Evolutionary conservation across 2,797 vertebrate species (phyloP), one percentile per base, ranked within the genome.

Genomic region (Geotrypetes seraphini): DNA sequence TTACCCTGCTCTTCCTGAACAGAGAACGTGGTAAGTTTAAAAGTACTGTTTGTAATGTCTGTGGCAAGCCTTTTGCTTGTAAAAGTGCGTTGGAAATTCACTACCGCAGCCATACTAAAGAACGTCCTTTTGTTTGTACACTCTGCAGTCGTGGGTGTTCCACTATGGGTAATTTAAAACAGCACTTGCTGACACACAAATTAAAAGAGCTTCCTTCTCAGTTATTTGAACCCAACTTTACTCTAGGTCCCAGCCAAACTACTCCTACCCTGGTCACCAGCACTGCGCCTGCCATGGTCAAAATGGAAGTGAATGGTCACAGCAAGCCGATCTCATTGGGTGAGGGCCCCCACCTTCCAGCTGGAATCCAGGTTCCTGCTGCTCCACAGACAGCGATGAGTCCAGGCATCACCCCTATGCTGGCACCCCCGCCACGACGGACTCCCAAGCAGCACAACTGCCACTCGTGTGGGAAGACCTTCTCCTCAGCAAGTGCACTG

Each of bases 361-460:
- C 87, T 41, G 84, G 90, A 40, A 79, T 92, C 69, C 95, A 90
- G 69, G 84, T 89, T 71, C 85, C 90, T 25, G 78, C 82, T 5
- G 83, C 85, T 47, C 84, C 85, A 16, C 89, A 87, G 63, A 85
- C 88, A 48, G 85, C 84, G 63, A 82, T 92, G 85, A 95, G 83
- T 63, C 82, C 91, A 8, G 82, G 86, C 71, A 85, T 97, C 47
- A 86, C 90, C 35, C 90, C 95, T 39, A 92, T 97, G 92, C 77
- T 97, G 82, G 92, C 92, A 32, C 94, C 95, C 7, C 93, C 93
- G 16, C 94, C 96, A 7, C 86, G 96, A 47, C 90, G 96, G 63
- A 94, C 93, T 29, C 95, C 96, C 46, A 99, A 99, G 85, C 96
- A 99, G 75, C 96, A 99, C 86, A 99, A 97, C 88, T 99, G 96